phyloP scores from a whole-genome alignment of 1,140 invertebrate species.

The Psix sp. region DNA sequence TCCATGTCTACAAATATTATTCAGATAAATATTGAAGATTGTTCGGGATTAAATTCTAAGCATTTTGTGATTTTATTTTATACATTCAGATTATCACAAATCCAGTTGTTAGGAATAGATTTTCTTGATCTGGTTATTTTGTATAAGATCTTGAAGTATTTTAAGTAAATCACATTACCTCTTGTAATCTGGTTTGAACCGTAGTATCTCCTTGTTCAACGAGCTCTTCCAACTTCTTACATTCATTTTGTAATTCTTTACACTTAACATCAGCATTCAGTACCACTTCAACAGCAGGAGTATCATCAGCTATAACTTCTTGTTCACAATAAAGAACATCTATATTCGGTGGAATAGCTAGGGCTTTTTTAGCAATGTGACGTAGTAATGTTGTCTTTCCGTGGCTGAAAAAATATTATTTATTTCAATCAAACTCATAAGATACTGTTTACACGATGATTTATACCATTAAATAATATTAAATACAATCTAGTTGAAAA shows the following conservation, averaged over 20 bases:
- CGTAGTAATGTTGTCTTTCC: constrained; percentile 99
- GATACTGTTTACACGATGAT: not conserved
- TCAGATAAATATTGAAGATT: too few species aligned
- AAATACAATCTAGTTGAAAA: too few species aligned
- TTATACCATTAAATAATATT: too few species aligned
- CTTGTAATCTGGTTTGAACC: constrained; percentile 88
- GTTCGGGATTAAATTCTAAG: too few species aligned
- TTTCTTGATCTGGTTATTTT: too few species aligned
- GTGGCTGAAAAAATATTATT: too few species aligned
- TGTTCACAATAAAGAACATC: constrained; percentile 99
- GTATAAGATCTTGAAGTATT: not conserved
- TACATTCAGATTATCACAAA: too few species aligned
- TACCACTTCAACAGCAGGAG: constrained; percentile 93
- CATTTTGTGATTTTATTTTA: too few species aligned
- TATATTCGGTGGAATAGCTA: constrained; percentile 96
- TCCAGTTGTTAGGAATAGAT: too few species aligned
- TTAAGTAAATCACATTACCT: constrained; percentile 79
- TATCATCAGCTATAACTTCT: constrained; percentile 96
- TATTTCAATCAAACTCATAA: not conserved
- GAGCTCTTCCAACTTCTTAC: constrained; percentile 87
- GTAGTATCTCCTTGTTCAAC: constrained; percentile 82
- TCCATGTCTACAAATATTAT: too few species aligned
- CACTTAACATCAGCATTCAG: constrained; percentile 95
- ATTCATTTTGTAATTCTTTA: constrained; percentile 87
- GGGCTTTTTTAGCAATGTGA: constrained; percentile 91